These are phyloP conservation scores for Seira musarum DNA, from an alignment of 2,888 invertebrate species.

Conservation along the genomic window DNA sequence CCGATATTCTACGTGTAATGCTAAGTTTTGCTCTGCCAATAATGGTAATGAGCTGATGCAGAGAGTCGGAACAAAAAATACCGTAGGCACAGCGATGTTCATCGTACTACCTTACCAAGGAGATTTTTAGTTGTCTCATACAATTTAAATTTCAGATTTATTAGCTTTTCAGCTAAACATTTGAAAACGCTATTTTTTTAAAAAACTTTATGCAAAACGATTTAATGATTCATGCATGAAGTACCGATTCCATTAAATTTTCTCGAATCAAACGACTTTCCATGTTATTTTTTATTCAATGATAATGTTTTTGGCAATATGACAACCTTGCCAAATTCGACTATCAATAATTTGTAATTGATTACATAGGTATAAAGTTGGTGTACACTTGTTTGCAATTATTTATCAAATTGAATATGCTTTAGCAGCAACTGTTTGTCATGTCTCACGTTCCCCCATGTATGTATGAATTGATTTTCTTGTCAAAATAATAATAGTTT, in stretches of 20 bases:
- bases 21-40: not conserved
- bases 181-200: not conserved
- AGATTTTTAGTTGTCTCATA: not conserved
- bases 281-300: not conserved
- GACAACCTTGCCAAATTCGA: not conserved
- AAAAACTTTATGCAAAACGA: not conserved
- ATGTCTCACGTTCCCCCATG: slow-evolving; percentile 7
- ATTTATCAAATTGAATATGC: not conserved
- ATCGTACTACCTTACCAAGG: not conserved
- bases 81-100: not conserved
- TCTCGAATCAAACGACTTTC: too few species aligned
- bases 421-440: not conserved
- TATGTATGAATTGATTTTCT: not conserved
- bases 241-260: not conserved
- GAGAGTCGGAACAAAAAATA: not conserved
- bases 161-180: not conserved
- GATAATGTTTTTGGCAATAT: slow-evolving; percentile 6
- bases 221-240: slow-evolving; percentile 2
- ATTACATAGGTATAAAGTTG: not conserved
- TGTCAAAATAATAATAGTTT: not conserved
- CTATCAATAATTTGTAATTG: not conserved
- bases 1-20: not conserved
- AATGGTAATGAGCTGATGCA: slow-evolving; percentile 10
- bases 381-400: slow-evolving; percentile 2
- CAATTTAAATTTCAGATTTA: slow-evolving; percentile 3